phyloP scores from a whole-genome alignment of 2,888 invertebrate species.

The Punctoribates punctum region DNA sequence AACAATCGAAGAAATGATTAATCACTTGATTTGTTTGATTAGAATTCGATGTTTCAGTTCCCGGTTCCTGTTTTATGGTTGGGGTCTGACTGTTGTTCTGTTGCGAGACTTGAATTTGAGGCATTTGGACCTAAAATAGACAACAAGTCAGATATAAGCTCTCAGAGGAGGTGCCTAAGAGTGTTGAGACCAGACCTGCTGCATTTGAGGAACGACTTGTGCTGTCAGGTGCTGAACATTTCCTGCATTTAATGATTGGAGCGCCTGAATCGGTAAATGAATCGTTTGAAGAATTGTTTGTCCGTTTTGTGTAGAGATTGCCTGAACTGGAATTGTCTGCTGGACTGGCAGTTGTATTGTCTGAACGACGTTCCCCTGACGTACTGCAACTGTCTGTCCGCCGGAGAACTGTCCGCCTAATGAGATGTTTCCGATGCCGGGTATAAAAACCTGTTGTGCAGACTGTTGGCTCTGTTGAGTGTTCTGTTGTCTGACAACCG shows the following conservation, averaged over 20 bases:
- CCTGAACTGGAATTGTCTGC: constrained; percentile 64
- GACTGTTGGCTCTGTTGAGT: constrained; percentile 44
- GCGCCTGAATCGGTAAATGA: constrained; percentile 83
- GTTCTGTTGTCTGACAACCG: constrained; percentile 58
- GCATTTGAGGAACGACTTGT: constrained; percentile 48
- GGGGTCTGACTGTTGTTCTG: constrained; percentile 40
- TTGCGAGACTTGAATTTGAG: constrained; percentile 47
- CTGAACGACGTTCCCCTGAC: constrained; percentile 56
- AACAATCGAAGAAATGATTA: background rate
- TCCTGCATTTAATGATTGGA: constrained; percentile 59
- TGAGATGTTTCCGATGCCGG: constrained; percentile 54
- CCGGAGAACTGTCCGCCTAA: constrained; percentile 42
- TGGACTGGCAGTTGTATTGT: constrained; percentile 52
- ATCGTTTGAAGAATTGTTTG: constrained; percentile 94
- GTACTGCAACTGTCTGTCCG: constrained; percentile 68
- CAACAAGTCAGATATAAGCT: background rate
- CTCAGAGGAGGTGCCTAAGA: background rate
- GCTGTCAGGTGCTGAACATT: constrained; percentile 52
- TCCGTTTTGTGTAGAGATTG: constrained; percentile 76
- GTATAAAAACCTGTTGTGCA: constrained; percentile 55
- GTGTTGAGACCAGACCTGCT: constrained; percentile 43
- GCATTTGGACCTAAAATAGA: constrained; percentile 68
- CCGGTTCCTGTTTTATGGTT: constrained; percentile 44
- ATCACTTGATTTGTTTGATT: constrained; percentile 42
- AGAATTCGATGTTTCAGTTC: constrained; percentile 27